A percentile compares a stretch with the other conserved stretches of the same genome.
Evolutionary conservation across 2,113 vertebrate species (phyloP).

Genomic region (Sciurus niger): DNA sequence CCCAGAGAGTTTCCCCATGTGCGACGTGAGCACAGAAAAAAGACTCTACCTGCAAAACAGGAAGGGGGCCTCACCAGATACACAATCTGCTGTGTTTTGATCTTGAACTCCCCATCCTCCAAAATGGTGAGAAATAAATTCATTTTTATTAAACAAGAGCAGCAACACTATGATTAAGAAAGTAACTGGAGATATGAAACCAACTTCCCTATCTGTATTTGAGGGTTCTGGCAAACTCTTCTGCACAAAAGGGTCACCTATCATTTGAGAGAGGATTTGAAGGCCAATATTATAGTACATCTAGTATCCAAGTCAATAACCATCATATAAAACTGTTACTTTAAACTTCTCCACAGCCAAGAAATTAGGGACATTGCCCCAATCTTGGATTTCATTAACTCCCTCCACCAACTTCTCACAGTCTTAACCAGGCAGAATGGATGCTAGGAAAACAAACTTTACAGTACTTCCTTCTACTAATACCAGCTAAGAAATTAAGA

Average conservation of each 20-base stretch:
- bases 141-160: neutral
- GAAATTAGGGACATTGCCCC: neutral
- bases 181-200: neutral
- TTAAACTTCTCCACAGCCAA: neutral
- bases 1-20: neutral
- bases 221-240: neutral
- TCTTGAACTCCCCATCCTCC: neutral
- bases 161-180: neutral
- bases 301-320: neutral
- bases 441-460: neutral
- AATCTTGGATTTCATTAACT: neutral
- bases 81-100: neutral
- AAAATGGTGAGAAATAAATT: neutral
- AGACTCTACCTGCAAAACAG: neutral
- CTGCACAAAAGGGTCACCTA: neutral
- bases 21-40: neutral
- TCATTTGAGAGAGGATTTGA: neutral
- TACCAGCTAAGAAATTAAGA: neutral
- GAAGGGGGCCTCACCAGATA: neutral
- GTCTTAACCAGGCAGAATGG: neutral
- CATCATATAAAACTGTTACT: neutral
- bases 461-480: neutral
- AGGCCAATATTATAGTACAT: neutral
- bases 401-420: neutral
- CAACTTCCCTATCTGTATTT: neutral